phyloP scores from a whole-genome alignment of 2,888 invertebrate genomes.

The Lepidocyrtinus sp. region DNA sequence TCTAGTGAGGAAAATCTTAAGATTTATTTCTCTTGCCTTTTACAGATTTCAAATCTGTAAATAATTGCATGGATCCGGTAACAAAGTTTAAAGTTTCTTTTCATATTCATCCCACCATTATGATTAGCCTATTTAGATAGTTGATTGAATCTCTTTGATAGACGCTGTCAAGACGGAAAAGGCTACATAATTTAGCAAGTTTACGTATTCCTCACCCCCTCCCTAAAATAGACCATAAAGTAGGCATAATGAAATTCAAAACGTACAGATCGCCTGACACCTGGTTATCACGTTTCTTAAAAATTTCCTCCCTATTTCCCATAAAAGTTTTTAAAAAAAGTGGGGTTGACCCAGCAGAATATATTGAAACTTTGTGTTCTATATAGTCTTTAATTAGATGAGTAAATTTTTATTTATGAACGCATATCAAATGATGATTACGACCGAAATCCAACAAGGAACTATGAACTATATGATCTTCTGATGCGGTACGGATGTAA shows the following conservation, averaged over 20 bases:
- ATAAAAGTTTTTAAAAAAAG: background rate
- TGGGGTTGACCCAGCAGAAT: background rate
- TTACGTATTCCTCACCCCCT: background rate
- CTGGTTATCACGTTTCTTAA: too few relatives aligned
- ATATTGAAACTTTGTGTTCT: background rate
- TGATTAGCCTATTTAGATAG: background rate
- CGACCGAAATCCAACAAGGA: constrained; percentile 1
- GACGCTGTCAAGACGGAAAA: background rate
- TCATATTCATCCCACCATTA: background rate
- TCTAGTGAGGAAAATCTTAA: too few relatives aligned
- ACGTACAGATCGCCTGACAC: background rate
- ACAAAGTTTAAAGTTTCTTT: background rate
- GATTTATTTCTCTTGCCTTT: background rate
- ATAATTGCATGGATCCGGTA: constrained; percentile 10
- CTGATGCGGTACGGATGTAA: constrained; percentile 10
- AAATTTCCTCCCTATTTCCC: too few relatives aligned
- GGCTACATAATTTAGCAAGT: background rate
- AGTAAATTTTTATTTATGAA: background rate
- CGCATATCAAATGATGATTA: background rate
- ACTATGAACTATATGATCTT: constrained; percentile 8
- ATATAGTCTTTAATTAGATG: constrained; percentile 13
- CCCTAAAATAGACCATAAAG: constrained; percentile 3
- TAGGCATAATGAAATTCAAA: background rate
- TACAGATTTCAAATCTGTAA: background rate
- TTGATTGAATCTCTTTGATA: too few relatives aligned